Percentiles rank a stretch among this genome's conserved stretches.
Evolutionary conservation across 2,113 vertebrate genomes (phyloP).

Genomic region (Salvelinus fontinalis): DNA sequence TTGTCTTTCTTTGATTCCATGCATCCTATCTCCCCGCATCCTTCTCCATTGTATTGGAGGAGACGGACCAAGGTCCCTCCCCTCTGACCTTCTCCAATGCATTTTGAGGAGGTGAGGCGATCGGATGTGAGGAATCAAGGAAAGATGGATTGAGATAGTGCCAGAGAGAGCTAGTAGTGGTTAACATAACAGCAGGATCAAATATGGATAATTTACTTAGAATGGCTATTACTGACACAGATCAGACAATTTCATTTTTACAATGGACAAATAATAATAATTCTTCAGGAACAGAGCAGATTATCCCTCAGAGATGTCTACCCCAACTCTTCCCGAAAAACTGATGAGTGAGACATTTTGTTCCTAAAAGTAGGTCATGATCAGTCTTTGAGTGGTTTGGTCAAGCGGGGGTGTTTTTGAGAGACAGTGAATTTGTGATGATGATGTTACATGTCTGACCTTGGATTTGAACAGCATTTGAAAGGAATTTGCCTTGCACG

Average conservation of each 20-base stretch:
- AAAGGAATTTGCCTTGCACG: background rate
- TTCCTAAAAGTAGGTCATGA: conserved; percentile 63
- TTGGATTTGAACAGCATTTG: background rate
- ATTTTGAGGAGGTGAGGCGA: no score
- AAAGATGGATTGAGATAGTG: no score
- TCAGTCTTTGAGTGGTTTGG: conserved; percentile 34
- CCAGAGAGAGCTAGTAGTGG: no score
- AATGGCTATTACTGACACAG: background rate
- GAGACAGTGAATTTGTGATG: conserved; percentile 41
- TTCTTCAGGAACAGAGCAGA: background rate
- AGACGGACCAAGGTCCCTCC: no score
- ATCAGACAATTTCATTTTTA: background rate
- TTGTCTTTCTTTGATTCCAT: no score
- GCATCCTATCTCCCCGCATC: no score
- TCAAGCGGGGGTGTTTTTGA: conserved; percentile 25
- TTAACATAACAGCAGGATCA: no score
- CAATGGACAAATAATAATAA: background rate
- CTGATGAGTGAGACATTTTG: conserved; percentile 2
- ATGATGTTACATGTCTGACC: background rate
- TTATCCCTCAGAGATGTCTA: background rate
- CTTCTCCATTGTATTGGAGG: no score
- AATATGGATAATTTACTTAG: no score
- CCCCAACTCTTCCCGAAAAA: background rate
- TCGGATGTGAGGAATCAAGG: no score
- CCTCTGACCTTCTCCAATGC: no score